Conservation (phyloP, 2,113 vertebrate species). For the cat (Felis catus) region DNA sequence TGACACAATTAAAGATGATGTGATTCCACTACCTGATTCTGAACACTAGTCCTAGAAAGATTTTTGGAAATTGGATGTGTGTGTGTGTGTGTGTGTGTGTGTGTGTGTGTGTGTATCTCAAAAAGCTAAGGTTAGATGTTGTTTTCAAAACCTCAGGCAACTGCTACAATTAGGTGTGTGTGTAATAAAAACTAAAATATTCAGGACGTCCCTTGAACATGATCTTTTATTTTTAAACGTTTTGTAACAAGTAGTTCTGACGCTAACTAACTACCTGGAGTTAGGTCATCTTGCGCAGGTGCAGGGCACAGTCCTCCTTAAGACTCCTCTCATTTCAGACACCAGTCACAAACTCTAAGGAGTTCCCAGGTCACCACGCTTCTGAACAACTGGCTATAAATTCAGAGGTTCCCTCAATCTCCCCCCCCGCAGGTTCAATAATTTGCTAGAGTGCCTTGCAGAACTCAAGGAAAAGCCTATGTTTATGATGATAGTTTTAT, state of each 20-base stretch:
- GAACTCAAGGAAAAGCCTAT: neutral
- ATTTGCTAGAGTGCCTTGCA: neutral
- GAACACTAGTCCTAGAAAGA: neutral
- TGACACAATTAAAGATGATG: fast-evolving
- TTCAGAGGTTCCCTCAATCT: neutral
- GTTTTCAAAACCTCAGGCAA: neutral
- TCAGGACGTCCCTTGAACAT: neutral
- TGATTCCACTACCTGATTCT: neutral
- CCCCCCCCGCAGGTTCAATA: neutral
- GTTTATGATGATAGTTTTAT: neutral
- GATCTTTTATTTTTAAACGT: neutral
- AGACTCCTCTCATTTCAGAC: neutral
- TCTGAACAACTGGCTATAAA: neutral
- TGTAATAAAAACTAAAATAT: neutral
- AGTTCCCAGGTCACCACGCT: neutral
- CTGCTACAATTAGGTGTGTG: neutral
- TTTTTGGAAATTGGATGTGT: neutral
- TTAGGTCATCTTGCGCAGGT: neutral
- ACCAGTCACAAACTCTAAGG: neutral
- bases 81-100: neutral
- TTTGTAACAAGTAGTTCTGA: neutral
- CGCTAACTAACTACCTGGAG: neutral
- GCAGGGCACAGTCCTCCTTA: neutral
- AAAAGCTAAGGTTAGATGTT: neutral
- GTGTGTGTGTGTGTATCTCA: neutral